Base-by-base conservation (phyloP, 1,140 invertebrate genomes). In the Drosophila seguyi region DNA sequence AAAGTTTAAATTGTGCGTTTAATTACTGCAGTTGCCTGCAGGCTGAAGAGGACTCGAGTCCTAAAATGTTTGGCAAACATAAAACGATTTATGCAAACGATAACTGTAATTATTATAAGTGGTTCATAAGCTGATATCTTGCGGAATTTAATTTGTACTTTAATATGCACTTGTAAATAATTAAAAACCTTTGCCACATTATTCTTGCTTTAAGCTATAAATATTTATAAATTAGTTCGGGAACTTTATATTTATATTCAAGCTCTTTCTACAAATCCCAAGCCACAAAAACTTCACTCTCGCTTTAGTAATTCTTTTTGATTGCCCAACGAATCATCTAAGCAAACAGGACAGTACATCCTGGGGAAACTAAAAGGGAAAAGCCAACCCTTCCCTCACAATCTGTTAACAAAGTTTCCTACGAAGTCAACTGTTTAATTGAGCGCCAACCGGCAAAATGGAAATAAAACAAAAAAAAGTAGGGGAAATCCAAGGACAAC, bases 401-500 rank as follows among this genome's bases (percentile, higher is more conserved):
- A 42, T 63, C 56, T 61, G 56, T 60, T 29, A 6, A 41, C 38
- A 69, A 71, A 53, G 52, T 69, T 66, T 69, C 22, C 47, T 29
- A 31, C 7, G 36, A 34, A 79, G 65, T 63, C 61, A 82, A 72
- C 66, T 82, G 53, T 77, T 77, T 79, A 87, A 88, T 88, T 87
- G 81, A 73, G 65, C 67, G 74, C 47, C 55, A 73, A 63, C 50
- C 31, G 48, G 42, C 39, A 44, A 60, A 57, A 52, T 58, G 18
- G 31, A 44, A 53, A 45, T 22, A 50, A 36, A 56, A 31, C n/a
- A 18, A 45, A 31, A 63, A 41, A 42, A 41, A 31, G 14, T 53
- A 36, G 11, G 20, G 29, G 6, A n/a, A n/a, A 25, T 52, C 25
- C 45, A 13, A 22, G 34, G 31, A 22, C n/a, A 27, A 95, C 96